Base-by-base conservation (phyloP, 1,140 invertebrate genomes). In the Calephelis nemesis region DNA sequence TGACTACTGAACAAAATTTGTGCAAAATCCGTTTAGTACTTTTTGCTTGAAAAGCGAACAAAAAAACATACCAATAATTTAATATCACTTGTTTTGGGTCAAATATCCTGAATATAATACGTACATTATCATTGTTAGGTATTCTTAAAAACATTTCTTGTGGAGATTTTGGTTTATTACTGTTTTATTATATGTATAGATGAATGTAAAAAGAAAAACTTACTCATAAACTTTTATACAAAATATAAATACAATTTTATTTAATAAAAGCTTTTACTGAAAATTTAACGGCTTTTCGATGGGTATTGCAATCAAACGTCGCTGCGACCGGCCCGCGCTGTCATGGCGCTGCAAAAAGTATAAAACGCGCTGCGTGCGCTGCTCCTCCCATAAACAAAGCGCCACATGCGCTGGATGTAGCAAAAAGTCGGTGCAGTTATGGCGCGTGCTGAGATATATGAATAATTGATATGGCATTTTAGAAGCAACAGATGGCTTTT, bases 361-460 rank as follows among this genome's bases (percentile, higher is more conserved):
- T 67, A 74, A 72, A 76, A 74, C 67, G 68, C 39, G 54, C 30
- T 60, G 54, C 54, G 54, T 74, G 70, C 45, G 67, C 69, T 58
- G 66, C 66, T 66, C 67, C 69, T 63, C 40, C 76, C 76, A 81
- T 83, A 84, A 81, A 80, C 79, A 84, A 77, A 67, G 75, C 74
- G 63, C 69, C 76, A 80, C 70, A 73, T 82, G 81, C 39, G 49
- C 47, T 78, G 72, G 77, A 82, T 76, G 70, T 72, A 72, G 75
- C 75, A 82, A 82, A 84, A 80, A 79, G 49, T 77, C 67, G 69
- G 52, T 70, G 69, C 72, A 69, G 73, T 76, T 73, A 73, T 70
- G 62, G 65, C 47, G 11, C 12, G 39, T 47, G 58, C 58, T 11
- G 12, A 19, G 73, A 76, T 48, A 11, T 63, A 40, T 7, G 62